Conservation (phyloP, 2,797 vertebrate genomes). For the Sebastiscus tertius region DNA sequence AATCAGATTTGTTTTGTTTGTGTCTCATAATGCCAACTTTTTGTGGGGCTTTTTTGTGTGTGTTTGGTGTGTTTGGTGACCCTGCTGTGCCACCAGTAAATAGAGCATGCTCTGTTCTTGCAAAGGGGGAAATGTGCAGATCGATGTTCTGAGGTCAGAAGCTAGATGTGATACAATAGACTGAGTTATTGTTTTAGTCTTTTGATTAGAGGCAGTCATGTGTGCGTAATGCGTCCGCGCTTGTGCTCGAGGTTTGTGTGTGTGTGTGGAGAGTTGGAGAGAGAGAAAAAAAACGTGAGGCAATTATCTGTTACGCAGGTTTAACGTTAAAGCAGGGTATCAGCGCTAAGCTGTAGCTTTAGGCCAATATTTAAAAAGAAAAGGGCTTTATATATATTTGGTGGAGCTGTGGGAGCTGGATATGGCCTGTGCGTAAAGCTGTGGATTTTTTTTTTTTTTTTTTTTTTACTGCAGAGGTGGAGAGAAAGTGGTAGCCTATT, state of each 20-base stretch:
- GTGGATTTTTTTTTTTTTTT: conserved; percentile 50
- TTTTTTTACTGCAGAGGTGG: conserved; percentile 68
- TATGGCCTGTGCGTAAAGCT: conserved; percentile 68
- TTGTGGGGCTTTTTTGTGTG: conserved; percentile 6
- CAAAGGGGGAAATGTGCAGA: conserved; percentile 63
- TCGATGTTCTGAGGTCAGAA: conserved; percentile 80
- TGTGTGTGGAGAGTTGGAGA: conserved; percentile 54
- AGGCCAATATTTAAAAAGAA: conserved; percentile 78
- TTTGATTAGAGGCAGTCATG: conserved; percentile 79
- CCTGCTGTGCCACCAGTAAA: conserved; percentile 68
- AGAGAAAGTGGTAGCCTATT: conserved; percentile 78
- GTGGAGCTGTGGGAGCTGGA: conserved; percentile 65
- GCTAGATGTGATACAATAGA: conserved; percentile 79
- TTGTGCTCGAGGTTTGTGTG: conserved; percentile 25
- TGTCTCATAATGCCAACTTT: conserved; percentile 40
- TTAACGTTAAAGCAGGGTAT: conserved; percentile 76
- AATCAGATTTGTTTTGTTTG: conserved; percentile 21
- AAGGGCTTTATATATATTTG: conserved; percentile 61
- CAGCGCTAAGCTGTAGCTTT: conserved; percentile 75
- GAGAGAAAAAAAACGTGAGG: conserved; percentile 48
- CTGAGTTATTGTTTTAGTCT: conserved; percentile 81
- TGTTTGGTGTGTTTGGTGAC: conserved; percentile 42
- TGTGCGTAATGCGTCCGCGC: conserved; percentile 70
- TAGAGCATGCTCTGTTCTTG: conserved; percentile 70
- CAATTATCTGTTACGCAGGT: conserved; percentile 78